Evolutionary conservation across 2,797 vertebrate species (phyloP), one percentile per base, ranked within the genome.

Genomic region (Orestias chungarensis): DNA sequence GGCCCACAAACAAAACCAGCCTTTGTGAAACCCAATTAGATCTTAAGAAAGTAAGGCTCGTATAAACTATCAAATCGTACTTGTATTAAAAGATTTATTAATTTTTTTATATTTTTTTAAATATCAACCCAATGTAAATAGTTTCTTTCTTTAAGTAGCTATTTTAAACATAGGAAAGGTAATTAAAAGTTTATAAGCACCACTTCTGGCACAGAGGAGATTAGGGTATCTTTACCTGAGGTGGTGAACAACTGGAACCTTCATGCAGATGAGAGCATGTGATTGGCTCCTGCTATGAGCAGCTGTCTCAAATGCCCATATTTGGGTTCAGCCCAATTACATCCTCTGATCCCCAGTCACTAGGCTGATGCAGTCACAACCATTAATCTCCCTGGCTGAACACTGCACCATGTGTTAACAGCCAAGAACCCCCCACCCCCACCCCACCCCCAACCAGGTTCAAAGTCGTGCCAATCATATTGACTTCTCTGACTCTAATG

Each of bases 311-410:
- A 86, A 91, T 93, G 90, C 85, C 89, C 92, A 91, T 93, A 93
- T 93, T 92, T 94, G 93, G 88, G 88, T 88, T 86, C 90, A 90
- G 91, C 87, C 91, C 94, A 95, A 94, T 95, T 94, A 94, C 91
- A 93, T 93, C 91, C 89, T 89, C 89, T 90, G 89, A 93, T 94
- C 93, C 91, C 91, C 85, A 91, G 92, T 93, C 85, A 88, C 87
- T 91, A 90, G 80, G 80, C 91, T 90, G 92, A 88, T 92, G 90
- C 91, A 94, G 93, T 94, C 93, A 93, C 89, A 92, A 91, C 88
- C 93, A 95, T 95, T 95, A 94, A 95, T 95, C 94, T 95, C 90
- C 78, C 90, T 90, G 92, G 89, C 91, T 93, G 93, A 93, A 90
- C 88, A 86, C 86, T 83, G 83, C 80, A 84, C 91, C 88, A 92